Conservation (phyloP, 1,140 invertebrate genomes). For the Aplysia californica region DNA sequence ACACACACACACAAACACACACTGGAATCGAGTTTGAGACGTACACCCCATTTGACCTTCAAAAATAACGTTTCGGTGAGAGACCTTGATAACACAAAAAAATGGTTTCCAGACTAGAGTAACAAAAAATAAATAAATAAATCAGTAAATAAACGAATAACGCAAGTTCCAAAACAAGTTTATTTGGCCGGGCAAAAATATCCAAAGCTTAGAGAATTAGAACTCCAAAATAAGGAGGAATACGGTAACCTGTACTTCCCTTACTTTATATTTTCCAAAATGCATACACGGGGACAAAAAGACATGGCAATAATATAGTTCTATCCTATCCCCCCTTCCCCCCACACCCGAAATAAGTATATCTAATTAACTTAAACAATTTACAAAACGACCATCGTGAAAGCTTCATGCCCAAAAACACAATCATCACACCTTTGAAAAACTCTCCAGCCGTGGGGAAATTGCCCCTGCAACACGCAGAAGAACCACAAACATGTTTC, state of each 20-base stretch:
- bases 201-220: too few relatives aligned
- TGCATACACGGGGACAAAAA: too few relatives aligned
- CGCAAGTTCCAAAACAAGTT: too few relatives aligned
- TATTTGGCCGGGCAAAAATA: too few relatives aligned
- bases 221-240: too few relatives aligned
- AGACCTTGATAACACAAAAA: not conserved
- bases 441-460: not conserved
- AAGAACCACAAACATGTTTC: too few relatives aligned
- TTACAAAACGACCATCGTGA: not conserved
- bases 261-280: too few relatives aligned
- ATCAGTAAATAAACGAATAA: not conserved
- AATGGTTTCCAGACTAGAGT: not conserved
- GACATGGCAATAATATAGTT: too few relatives aligned
- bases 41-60: not conserved
- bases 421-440: not conserved
- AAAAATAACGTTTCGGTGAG: not conserved
- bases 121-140: not conserved
- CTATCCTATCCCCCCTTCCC: too few relatives aligned
- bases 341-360: too few relatives aligned
- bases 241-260: too few relatives aligned
- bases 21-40: not conserved
- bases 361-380: not conserved
- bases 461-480: not conserved
- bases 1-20: too few relatives aligned
- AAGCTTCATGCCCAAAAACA: not conserved